These are phyloP conservation scores for Callopanchax toddi DNA, from an alignment of 2,113 vertebrate genomes.

Conservation along the genomic window DNA sequence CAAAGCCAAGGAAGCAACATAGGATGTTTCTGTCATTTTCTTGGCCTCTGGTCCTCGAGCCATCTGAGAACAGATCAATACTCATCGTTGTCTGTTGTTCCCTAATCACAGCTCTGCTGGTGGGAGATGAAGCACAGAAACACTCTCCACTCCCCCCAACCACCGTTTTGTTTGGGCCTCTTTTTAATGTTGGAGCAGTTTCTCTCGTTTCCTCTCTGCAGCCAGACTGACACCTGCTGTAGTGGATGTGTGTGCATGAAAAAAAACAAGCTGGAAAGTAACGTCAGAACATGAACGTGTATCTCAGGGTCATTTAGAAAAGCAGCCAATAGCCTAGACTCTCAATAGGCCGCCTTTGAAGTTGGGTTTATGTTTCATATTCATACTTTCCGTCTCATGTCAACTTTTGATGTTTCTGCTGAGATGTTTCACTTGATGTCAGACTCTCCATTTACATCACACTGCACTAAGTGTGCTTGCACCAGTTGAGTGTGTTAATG, in stretches of 20 bases:
- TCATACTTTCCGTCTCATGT: constrained; percentile 59
- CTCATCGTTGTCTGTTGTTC: constrained; percentile 62
- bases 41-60: constrained; percentile 50
- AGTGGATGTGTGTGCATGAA: not conserved
- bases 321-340: constrained; percentile 38
- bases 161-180: not conserved
- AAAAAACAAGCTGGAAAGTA: constrained; percentile 11
- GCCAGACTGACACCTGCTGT: constrained; percentile 47
- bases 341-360: constrained; percentile 58
- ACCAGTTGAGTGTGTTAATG: constrained; percentile 55
- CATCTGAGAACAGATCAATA: constrained; percentile 69
- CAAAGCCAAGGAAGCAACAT: constrained; percentile 45
- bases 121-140: constrained; percentile 57
- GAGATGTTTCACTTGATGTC: constrained; percentile 35
- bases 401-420: constrained; percentile 55
- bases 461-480: constrained; percentile 38
- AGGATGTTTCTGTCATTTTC: constrained; percentile 58
- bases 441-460: constrained; percentile 47
- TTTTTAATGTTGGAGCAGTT: constrained; percentile 5
- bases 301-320: constrained; percentile 52
- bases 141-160: constrained; percentile 19
- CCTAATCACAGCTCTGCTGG: constrained; percentile 66
- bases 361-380: constrained; percentile 53
- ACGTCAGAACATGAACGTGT: constrained; percentile 25
- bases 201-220: constrained; percentile 8